phyloP scores from a whole-genome alignment of 2,113 vertebrate genomes.

The Typhlomys cinereus region DNA sequence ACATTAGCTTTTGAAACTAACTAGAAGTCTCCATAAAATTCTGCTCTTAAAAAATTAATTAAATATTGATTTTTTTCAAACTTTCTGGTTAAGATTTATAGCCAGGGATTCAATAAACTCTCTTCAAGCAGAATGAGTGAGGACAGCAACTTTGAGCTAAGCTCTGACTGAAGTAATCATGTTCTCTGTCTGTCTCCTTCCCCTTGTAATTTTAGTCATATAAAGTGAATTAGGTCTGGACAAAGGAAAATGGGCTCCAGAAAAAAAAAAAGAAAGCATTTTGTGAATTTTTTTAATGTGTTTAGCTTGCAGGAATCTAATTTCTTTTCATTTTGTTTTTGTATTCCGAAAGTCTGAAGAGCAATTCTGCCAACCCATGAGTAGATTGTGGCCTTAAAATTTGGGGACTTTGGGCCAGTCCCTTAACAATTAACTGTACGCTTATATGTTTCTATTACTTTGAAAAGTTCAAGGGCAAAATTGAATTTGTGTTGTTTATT shows the following conservation, averaged over 20 bases:
- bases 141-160: constrained; percentile 11
- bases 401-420: not conserved
- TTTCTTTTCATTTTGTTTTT: constrained; percentile 50
- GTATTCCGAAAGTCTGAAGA: constrained; percentile 29
- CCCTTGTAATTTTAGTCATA: constrained; percentile 53
- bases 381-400: constrained; percentile 38
- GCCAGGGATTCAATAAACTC: constrained; percentile 40
- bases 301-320: constrained; percentile 42
- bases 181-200: constrained; percentile 13
- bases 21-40: constrained; percentile 53
- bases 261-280: constrained; percentile 1
- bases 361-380: constrained; percentile 6
- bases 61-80: constrained; percentile 73
- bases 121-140: constrained; percentile 57
- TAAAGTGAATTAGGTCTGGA: constrained; percentile 19
- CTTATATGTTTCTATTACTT: constrained; percentile 28
- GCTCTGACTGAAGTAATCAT: constrained; percentile 32
- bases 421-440: constrained; percentile 4
- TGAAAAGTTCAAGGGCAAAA: constrained; percentile 17
- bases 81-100: constrained; percentile 69
- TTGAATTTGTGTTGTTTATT: constrained; percentile 18
- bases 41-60: constrained; percentile 69
- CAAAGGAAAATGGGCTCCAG: constrained; percentile 47
- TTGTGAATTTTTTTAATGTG: constrained; percentile 51
- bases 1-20: constrained; percentile 54